Base-by-base conservation (phyloP, 2,113 vertebrate genomes). In the Stercorarius parasiticus region DNA sequence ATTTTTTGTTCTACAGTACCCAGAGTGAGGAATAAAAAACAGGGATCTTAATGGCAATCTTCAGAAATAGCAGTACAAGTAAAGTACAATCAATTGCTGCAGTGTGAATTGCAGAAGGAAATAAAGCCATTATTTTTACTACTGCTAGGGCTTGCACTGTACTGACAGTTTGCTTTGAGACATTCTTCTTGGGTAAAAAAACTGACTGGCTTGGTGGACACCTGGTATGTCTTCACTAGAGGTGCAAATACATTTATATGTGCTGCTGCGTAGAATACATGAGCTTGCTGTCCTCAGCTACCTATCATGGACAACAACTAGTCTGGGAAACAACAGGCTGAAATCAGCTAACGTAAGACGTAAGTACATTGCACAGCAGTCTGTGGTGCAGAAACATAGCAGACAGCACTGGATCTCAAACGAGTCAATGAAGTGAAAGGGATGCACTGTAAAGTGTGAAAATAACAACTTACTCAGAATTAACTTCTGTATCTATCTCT, bases 271-370 rank as follows among this genome's bases (percentile, higher is more conserved):
- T 25, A 29, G 42, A 56, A 25, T n/a, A 4, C 1, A 5, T 26
- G 16, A 65, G 29, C 27, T 76, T 72, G 34, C 14, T 56, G 59
- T 95, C 53, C 30, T 80, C 58, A 50, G 25, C 23, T 36, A 4
- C 7, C 1, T 26, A 5, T 34, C 12, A 30, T 0, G 4, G 27
- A 32, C 40, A 69, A 11, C 3, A 22, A 58, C n/a, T 20, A n/a
- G 9, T 42, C 76, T 62, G 50, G 50, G 50, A 83, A 73, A 50
- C 21, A 65, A 9, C 5, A 61, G 32, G 13, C 26, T 47, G 53
- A 71, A 92, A 80, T 14, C 7, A 64, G 7, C 17, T 55, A 11
- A 67, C 4, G 13, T 27, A 30, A 67, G 21, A 21, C 0, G 0
- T 13, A 53, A 1, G 0, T 20, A 36, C 20, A 11, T 40, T 72